A percentile compares a stretch with the other conserved stretches of the same genome.
Evolutionary conservation across 30 jellyfish, hydroid and myxozoan species (phyloP).

Genomic region (Rhopilema esculentum): DNA sequence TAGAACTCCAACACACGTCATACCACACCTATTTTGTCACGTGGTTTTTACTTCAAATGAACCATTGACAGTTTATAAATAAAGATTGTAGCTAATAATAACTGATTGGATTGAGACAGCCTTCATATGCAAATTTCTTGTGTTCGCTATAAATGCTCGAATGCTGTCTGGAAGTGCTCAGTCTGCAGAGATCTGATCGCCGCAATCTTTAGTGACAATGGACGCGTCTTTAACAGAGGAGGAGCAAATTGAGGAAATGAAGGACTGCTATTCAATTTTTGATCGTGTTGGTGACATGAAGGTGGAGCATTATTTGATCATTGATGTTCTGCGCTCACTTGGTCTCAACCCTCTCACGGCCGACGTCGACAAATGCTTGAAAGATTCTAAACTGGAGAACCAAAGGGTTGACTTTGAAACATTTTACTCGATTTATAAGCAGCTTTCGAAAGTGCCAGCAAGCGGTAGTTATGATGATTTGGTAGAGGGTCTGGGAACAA

Average conservation of each 20-base stretch:
- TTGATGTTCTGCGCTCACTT: slow-evolving; percentile 87
- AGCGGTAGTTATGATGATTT: slow-evolving; percentile 87
- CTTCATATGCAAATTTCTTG: neutral
- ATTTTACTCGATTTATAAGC: slow-evolving; percentile 83
- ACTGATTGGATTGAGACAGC: neutral
- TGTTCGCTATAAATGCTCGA: neutral
- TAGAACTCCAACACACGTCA: neutral
- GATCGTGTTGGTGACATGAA: slow-evolving; percentile 91
- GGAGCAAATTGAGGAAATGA: slow-evolving; percentile 86
- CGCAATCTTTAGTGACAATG: neutral
- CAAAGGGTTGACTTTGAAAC: slow-evolving; percentile 90
- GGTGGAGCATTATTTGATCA: slow-evolving; percentile 63
- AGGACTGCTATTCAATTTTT: slow-evolving; percentile 84
- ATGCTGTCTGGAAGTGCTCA: neutral
- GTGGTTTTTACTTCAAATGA: neutral
- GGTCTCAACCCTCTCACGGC: slow-evolving; percentile 84
- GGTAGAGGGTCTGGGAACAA: slow-evolving; percentile 94
- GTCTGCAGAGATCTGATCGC: neutral
- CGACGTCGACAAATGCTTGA: slow-evolving; percentile 80
- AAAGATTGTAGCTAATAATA: neutral
- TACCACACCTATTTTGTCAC: neutral
- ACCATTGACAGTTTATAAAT: neutral
- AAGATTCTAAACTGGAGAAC: slow-evolving; percentile 81
- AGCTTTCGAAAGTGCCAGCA: slow-evolving; percentile 77
- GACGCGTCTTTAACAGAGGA: slow-evolving; percentile 62